phyloP scores from a whole-genome alignment of 2,797 vertebrate genomes.

The Anisognathus igniventris region DNA sequence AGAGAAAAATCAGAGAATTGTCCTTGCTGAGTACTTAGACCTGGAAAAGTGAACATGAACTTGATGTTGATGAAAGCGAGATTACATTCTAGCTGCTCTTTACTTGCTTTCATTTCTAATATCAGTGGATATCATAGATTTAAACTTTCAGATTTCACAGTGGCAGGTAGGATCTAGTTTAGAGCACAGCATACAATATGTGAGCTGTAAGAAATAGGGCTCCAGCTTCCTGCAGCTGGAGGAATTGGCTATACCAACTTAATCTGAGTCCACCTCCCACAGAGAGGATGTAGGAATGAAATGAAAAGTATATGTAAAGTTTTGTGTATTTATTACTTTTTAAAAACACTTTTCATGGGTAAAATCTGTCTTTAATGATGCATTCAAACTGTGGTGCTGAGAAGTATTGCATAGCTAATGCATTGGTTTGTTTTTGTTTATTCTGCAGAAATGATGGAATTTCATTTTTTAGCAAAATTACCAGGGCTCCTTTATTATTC shows the following conservation, averaged over 20 bases:
- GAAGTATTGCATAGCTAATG: slow-evolving; percentile 73
- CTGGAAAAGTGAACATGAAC: background rate
- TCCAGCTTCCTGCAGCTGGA: slow-evolving; percentile 15
- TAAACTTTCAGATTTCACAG: background rate
- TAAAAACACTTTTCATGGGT: slow-evolving; percentile 61
- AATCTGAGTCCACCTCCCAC: slow-evolving; percentile 44
- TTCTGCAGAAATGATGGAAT: slow-evolving; percentile 76
- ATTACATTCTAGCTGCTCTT: background rate
- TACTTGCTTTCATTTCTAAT: background rate
- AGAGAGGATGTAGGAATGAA: slow-evolving; percentile 47
- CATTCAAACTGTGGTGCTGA: slow-evolving; percentile 52
- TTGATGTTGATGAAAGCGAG: background rate
- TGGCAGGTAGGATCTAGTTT: background rate
- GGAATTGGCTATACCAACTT: slow-evolving; percentile 18
- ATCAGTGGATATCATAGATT: background rate
- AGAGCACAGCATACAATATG: background rate
- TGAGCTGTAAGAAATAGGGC: slow-evolving; percentile 3
- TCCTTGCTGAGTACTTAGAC: background rate
- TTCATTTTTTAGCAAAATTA: slow-evolving; percentile 73
- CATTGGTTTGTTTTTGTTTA: slow-evolving; percentile 78
- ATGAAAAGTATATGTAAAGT: slow-evolving; percentile 49
- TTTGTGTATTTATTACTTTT: slow-evolving; percentile 52
- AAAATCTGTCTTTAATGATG: slow-evolving; percentile 73
- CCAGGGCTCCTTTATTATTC: slow-evolving; percentile 64
- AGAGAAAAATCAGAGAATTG: background rate